Evolutionary conservation across 23 tunicate species (phyloP).

Genomic region (Botrylloides violaceus): DNA sequence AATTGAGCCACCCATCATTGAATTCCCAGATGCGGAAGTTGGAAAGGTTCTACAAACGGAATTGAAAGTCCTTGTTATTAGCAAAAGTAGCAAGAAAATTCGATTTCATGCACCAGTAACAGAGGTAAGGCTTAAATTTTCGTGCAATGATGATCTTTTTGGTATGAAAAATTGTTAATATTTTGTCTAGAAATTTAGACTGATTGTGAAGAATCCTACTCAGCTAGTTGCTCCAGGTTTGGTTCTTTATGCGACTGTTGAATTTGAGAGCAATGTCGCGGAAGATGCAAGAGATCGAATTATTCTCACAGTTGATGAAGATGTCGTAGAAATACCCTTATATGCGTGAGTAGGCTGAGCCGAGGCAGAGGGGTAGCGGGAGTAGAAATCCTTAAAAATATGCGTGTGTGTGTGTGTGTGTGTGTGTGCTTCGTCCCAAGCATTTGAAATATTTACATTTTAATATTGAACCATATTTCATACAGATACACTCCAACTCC

Average conservation of each 20-base stretch:
- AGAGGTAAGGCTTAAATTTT: slow-evolving; percentile 40
- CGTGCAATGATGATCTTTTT: neutral
- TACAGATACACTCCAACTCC: slow-evolving; percentile 83
- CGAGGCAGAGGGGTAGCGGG: too few species aligned
- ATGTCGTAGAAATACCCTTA: slow-evolving; percentile 75
- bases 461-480: too few species aligned
- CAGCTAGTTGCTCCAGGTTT: slow-evolving; percentile 83
- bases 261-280: slow-evolving; percentile 40
- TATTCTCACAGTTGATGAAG: slow-evolving; percentile 63
- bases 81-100: slow-evolving; percentile 72
- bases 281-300: slow-evolving; percentile 82
- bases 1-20: slow-evolving; percentile 75
- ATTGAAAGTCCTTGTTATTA: slow-evolving; percentile 57
- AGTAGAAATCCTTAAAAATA: too few species aligned
- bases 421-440: too few species aligned
- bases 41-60: slow-evolving; percentile 28
- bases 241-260: slow-evolving; percentile 51
- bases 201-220: slow-evolving; percentile 59
- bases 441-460: too few species aligned
- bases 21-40: slow-evolving; percentile 59
- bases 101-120: slow-evolving; percentile 84
- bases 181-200: slow-evolving; percentile 54
- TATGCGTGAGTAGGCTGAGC: slow-evolving; percentile 71
- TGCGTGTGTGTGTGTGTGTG: too few species aligned
- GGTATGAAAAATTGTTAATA: too few species aligned